Base-by-base conservation (phyloP, 2,797 vertebrate species). In the Xenops minutus region DNA sequence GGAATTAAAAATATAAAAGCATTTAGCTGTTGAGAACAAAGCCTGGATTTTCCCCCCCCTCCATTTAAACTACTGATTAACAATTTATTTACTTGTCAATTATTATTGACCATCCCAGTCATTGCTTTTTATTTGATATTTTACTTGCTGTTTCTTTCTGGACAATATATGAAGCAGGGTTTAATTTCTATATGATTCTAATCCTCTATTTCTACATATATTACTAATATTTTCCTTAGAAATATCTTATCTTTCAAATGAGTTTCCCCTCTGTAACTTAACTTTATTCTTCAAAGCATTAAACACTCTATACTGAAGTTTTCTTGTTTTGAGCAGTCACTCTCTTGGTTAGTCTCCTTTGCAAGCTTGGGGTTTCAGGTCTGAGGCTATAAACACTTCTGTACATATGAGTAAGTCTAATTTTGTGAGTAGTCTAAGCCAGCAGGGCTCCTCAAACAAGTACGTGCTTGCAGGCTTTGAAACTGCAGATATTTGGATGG, bases 391-490 rank as follows among this genome's bases (percentile, higher is more conserved):
- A 87, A 90, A 48, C 64, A 37, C 67, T 84, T 82, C 69, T 63
- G 61, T 76, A 79, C 1, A 2, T 89, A 55, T 66, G 64, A 93
- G 72, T 68, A 93, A 93, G 43, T 71, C 94, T 75, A 66, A 78
- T 93, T 95, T 78, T 83, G 82, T 94, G 63, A 93, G 62, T 73
- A 73, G 83, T 51, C 41, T 13, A 74, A 92, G 79, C 27, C 89
- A 88, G 81, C 79, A 92, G 85, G 78, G 59, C 67, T 91, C 36
- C 88, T 91, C 43, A 84, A 82, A 80, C 71, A 76, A 82, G 36
- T n/a, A 32, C 1, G 1, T 64, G 43, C 66, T 51, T 68, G 75
- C 72, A 94, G 81, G 52, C 44, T 62, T 91, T 84, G 86, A 69
- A 87, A 39, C 49, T 87, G 87, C 36, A 87, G 61, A 30, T 85